Base-by-base conservation (phyloP, 2,797 vertebrate species). In the Esox masquinongy region DNA sequence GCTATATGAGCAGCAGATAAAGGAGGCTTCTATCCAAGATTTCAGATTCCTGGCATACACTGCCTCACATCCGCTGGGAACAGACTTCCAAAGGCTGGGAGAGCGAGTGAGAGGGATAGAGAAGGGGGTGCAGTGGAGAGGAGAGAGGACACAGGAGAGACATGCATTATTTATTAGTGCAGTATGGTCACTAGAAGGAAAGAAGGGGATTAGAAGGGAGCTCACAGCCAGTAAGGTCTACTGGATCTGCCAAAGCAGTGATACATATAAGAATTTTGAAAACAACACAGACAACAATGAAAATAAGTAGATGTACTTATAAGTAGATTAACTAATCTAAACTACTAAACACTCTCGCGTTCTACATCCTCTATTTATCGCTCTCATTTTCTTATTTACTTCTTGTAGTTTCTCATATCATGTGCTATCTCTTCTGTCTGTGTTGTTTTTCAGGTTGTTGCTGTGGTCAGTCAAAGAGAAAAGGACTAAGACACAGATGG, bases 141-240 rank as follows among this genome's bases (percentile, higher is more conserved):
- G 50, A 83, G 79, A 77, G 73, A 77, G 75, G 80, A 87, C 84
- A 81, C 53, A 79, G 82, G 87, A 81, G 79, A 74, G 22, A 43
- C 50, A 88, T 92, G 82, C 80, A 93, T 93, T 90, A 93, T 92
- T 90, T 86, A 93, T 89, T 69, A 79, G 76, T 86, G 82, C 80
- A 75, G 80, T 76, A 79, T 81, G 84, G 84, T 86, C 86, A 87
- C 68, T 73, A 67, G 77, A 50, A 78, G 63, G 68, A 73, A 72
- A 79, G 73, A 77, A 29, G 76, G 77, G 75, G 83, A 81, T 84
- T 87, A 85, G 29, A 34, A 69, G 53, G 8, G 69, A 76, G 67
- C 68, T 79, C 68, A 73, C 74, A 77, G 80, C 66, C 47, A 76
- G 71, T 26, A 56, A 39, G 77, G 72, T 76, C 75, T 79, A 53